Evolutionary conservation across 2,888 invertebrate genomes (phyloP).

Genomic region (Caenorhabditis sulstoni): DNA sequence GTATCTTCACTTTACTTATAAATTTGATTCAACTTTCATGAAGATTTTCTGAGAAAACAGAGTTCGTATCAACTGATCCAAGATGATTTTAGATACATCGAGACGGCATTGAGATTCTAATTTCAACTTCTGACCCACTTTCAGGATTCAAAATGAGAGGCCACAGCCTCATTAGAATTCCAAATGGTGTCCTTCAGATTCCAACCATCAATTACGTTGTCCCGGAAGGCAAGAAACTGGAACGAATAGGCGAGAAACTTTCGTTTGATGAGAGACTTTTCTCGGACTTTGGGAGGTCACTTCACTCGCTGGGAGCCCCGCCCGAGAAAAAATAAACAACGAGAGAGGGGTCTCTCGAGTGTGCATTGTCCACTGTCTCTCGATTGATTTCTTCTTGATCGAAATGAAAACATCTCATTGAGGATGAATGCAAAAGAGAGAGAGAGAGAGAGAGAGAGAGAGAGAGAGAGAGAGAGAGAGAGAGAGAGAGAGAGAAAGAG

Average conservation of each 20-base stretch:
- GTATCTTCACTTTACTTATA: background rate
- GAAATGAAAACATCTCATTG: background rate
- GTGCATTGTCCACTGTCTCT: background rate
- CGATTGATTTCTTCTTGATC: background rate
- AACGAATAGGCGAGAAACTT: background rate
- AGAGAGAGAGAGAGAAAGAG: no score
- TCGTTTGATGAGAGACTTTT: background rate
- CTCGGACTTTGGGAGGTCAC: background rate
- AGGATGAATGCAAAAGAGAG: background rate
- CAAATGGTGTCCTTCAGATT: no score
- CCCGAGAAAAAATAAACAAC: background rate
- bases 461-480: no score
- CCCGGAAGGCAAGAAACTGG: background rate
- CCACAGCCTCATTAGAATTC: background rate
- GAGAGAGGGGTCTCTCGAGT: background rate
- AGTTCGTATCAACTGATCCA: no score
- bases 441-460: no score
- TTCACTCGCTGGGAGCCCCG: no score
- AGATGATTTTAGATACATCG: no score
- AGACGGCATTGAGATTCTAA: background rate
- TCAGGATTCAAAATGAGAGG: conserved; percentile 9
- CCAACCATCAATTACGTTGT: background rate
- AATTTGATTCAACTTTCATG: background rate
- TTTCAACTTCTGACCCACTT: conserved; percentile 9
- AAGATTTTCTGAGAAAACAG: no score